Conservation (phyloP, 2,888 invertebrate species). For the Melinopterus prodromus region DNA sequence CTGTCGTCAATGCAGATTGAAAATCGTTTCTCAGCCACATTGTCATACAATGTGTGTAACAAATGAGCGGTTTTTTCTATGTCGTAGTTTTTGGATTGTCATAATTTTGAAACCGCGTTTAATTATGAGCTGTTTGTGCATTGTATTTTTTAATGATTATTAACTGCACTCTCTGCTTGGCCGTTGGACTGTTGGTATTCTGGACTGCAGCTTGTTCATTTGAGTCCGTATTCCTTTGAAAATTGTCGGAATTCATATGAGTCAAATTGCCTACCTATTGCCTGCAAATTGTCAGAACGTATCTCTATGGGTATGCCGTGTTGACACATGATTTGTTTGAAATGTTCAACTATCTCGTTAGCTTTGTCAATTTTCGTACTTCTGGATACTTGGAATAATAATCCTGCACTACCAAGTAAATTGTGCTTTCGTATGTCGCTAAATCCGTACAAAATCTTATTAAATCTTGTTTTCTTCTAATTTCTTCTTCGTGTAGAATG, state of each 20-base stretch:
- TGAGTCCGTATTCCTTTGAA: background rate
- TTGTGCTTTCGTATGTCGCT: background rate
- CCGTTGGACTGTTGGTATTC: background rate
- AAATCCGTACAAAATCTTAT: background rate
- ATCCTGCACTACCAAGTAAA: slow-evolving; percentile 27
- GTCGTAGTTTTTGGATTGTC: too few relatives aligned
- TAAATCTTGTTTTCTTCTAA: background rate
- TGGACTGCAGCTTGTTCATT: slow-evolving; percentile 29
- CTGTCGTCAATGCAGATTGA: too few relatives aligned
- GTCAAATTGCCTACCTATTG: slow-evolving; percentile 32
- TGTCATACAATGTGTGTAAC: too few relatives aligned
- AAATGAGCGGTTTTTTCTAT: too few relatives aligned
- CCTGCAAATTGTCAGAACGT: slow-evolving; percentile 33
- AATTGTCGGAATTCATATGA: slow-evolving; percentile 27
- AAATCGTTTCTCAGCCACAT: too few relatives aligned
- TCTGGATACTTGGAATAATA: slow-evolving; percentile 31
- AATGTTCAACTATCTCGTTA: slow-evolving; percentile 19
- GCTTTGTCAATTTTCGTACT: slow-evolving; percentile 12
- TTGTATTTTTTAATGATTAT: slow-evolving; percentile 32
- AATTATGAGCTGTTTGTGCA: too few relatives aligned
- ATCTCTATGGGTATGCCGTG: slow-evolving; percentile 34
- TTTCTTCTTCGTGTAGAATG: too few relatives aligned
- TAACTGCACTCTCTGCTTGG: slow-evolving; percentile 27
- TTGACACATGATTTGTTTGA: slow-evolving; percentile 22
- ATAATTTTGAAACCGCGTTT: too few relatives aligned